Evolutionary conservation across 2,113 vertebrate species (phyloP), one percentile per base, ranked within the genome.

Genomic region (Siniperca chuatsi): DNA sequence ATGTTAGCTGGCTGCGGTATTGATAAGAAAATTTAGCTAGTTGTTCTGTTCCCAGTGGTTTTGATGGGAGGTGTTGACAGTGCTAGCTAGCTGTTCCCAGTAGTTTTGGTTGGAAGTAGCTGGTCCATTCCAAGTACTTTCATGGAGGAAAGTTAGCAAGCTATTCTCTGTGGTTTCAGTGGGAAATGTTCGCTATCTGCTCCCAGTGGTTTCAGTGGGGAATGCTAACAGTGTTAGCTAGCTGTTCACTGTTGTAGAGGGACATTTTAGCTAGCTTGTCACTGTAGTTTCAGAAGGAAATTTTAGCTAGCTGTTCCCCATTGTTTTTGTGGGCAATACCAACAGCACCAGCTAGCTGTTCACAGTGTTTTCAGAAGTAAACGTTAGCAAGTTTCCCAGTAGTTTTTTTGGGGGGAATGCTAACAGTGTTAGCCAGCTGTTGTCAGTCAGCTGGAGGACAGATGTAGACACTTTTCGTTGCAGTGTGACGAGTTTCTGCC

Each of bases 401-500:
- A 8, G 11, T 52, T 69, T 67, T 18, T 48, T 44, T 44, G 2
- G 8, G n/a, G 18, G 12, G 16, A 76, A 83, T 86, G 83, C 82
- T 89, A 83, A 74, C 78, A 15, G 50, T 52, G 73, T 48, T 79
- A 80, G 82, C 69, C 0, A 13, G 33, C 69, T 72, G 79, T 33
- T 84, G 50, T 16, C 23, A 9, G 52, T 71, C 25, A 58, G 64
- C 84, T 54, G 64, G 66, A 77, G 68, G 74, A 79, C 82, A 66
- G 33, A 64, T 86, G 85, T 61, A 4, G 81, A 88, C 35, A 12
- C 74, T 66, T 76, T 81, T 82, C 52, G 15, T 69, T 3, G 9
- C 80, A 74, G 66, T 70, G 70, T 82, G 85, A 81, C n/a, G 1
- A 61, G 75, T 58, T 78, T 80, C 76, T 72, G 81, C 57, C 77